A percentile compares a stretch with the other conserved stretches of the same genome.
These are phyloP conservation scores for Pseudochirops corinnae DNA, from an alignment of 2,797 vertebrate genomes.

Conservation along the genomic window DNA sequence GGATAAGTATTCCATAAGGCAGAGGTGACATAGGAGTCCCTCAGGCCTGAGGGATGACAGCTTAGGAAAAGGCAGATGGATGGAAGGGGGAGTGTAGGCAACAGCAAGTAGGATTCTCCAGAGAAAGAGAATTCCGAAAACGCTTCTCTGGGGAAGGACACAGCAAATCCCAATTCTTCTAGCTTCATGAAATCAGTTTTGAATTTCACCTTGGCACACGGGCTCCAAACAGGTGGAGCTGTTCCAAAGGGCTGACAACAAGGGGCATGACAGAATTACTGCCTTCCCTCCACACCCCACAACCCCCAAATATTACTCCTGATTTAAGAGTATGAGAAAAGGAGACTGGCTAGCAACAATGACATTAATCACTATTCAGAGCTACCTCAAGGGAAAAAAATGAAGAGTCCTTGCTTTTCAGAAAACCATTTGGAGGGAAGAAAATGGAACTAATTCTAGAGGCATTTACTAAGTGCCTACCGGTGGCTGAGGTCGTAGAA, in stretches of 20 bases:
- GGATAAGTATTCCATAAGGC: not conserved
- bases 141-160: constrained; percentile 57
- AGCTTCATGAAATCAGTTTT: constrained; percentile 72
- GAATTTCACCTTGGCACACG: constrained; percentile 66
- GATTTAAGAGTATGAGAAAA: not conserved
- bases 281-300: not conserved
- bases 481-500: not conserved
- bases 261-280: constrained; percentile 58
- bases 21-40: not conserved
- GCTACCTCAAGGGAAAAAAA: not conserved
- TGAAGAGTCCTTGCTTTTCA: not conserved
- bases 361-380: not conserved
- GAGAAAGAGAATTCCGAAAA: constrained; percentile 54
- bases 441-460: not conserved
- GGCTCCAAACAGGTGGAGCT: constrained; percentile 56
- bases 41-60: not conserved
- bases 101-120: not conserved
- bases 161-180: constrained; percentile 54
- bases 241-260: constrained; percentile 72
- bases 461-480: not conserved
- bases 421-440: not conserved
- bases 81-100: no score
- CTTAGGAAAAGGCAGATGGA: not conserved
- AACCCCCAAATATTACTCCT: not conserved
- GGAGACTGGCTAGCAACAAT: not conserved